Percentiles rank a stretch among this genome's conserved stretches.
Conservation (phyloP, 2,888 invertebrate genomes). For the Dinocampus coccinellae region DNA sequence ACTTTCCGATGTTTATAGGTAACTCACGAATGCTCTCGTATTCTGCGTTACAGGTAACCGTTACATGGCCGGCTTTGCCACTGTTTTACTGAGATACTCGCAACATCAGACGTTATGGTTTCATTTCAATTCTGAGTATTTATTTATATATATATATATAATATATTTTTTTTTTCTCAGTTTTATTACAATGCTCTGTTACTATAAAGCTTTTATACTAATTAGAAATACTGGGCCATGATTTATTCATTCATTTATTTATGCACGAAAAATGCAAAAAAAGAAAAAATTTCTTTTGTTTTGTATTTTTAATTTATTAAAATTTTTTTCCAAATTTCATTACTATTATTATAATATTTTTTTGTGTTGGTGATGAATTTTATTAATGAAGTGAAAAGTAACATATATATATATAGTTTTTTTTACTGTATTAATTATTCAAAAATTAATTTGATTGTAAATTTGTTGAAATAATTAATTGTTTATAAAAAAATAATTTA, state of each 20-base stretch:
- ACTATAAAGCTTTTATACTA: background rate
- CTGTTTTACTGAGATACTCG: constrained; percentile 44
- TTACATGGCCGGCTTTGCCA: constrained; percentile 65
- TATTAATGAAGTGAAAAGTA: no score
- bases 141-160: background rate
- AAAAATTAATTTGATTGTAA: no score
- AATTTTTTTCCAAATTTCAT: no score
- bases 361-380: no score
- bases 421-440: no score
- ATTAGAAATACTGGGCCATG: background rate
- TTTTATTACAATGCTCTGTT: background rate
- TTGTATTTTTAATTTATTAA: no score
- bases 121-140: constrained; percentile 10
- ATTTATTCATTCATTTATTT: no score
- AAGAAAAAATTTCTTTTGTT: no score
- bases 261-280: no score
- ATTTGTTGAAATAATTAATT: no score
- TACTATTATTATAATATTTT: no score
- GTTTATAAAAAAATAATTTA: background rate
- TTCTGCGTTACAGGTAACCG: constrained; percentile 52
- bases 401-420: no score
- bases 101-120: constrained; percentile 35
- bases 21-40: constrained; percentile 18
- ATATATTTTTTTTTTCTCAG: constrained; percentile 11
- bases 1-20: constrained; percentile 17